Evolutionary conservation across 1,140 invertebrate genomes (phyloP), one percentile per base, ranked within the genome.

Genomic region (Helicorthomorpha holstii): DNA sequence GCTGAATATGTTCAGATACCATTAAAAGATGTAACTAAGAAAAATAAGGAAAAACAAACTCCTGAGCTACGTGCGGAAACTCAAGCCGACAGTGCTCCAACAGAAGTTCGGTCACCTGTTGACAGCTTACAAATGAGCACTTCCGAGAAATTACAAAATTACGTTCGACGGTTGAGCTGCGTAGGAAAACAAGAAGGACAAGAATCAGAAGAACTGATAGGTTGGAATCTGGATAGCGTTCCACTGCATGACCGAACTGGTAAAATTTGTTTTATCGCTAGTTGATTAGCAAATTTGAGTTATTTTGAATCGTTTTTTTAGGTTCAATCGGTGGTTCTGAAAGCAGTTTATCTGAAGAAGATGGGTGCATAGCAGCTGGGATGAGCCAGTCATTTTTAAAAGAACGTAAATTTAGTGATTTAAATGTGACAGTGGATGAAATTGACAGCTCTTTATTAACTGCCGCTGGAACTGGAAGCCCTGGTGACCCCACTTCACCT

Each of bases 1-100:
- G 76, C 94, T 53, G 89, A 93, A 64, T 92, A 92, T 69, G 80
- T 90, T 27, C 87, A 93, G 73, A 85, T 91, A 51, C 83, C 85
- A 48, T 77, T 79, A 51, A 79, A 83, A 55, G 73, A 69, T 21
- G 64, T 7, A 12, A 21, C 19, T 22, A 46, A 46, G 21, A 46
- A 46, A 22, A 7, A 16, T 34, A 16, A 34, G 7, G 16, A 7
- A 16, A 16, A 34, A 34, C 7, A 7, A 7, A 16, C 16, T 34
- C 7, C 7, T 16, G 29, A 34, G 29, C 29, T 16, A 34, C 16
- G 7, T 7, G 7, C 16, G 29, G 16, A 16, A 46, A n/a, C n/a
- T n/a, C n/a, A n/a, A n/a, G n/a, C n/a, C n/a, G n/a, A n/a, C n/a
- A n/a, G n/a, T n/a, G n/a, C n/a, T n/a, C n/a, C n/a, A n/a, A n/a